Conservation (phyloP, 1,140 invertebrate species). For the Bradysia coprophila region DNA sequence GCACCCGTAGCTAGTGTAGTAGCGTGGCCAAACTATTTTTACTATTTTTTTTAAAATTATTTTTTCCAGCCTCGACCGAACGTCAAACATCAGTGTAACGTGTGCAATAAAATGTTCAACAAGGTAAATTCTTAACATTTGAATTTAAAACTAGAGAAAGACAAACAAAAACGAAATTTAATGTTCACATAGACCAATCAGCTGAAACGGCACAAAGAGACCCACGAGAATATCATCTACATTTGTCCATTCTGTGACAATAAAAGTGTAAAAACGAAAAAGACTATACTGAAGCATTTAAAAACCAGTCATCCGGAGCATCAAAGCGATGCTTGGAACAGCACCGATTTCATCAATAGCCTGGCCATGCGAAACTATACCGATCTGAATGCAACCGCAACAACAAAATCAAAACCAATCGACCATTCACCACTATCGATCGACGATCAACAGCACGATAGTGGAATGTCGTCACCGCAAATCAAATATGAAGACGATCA, state of each 20-base stretch:
- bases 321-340: neutral
- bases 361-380: no score
- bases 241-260: slow-evolving; percentile 2
- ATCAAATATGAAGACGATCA: no score
- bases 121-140: neutral
- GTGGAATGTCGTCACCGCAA: no score
- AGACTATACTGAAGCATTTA: slow-evolving; percentile 1
- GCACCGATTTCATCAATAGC: neutral
- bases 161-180: neutral
- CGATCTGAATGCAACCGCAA: no score
- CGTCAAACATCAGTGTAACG: neutral
- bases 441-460: no score
- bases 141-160: neutral
- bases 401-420: no score
- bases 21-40: neutral
- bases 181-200: neutral
- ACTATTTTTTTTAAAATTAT: neutral
- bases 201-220: slow-evolving; percentile 2
- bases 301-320: neutral
- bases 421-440: no score
- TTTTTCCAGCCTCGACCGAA: neutral
- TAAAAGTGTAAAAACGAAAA: neutral
- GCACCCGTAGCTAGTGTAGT: neutral
- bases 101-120: neutral
- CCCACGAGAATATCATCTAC: slow-evolving; percentile 2